Conservation (phyloP, 2,113 vertebrate species). For the Solea senegalensis region DNA sequence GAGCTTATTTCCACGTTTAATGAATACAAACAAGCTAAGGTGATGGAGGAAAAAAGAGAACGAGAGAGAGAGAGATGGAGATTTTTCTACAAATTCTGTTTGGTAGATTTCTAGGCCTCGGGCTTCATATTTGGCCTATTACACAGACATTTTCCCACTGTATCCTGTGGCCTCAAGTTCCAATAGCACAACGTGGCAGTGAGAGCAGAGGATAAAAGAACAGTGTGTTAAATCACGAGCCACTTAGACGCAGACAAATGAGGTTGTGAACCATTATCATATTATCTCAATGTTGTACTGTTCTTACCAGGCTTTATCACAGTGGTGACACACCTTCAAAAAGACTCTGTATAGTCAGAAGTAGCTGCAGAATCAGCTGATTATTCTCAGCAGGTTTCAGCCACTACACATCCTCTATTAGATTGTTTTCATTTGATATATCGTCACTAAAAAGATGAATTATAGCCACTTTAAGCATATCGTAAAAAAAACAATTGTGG, state of each 20-base stretch:
- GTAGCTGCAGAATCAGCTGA: no score
- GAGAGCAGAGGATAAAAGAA: neutral
- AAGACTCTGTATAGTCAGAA: no score
- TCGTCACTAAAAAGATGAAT: no score
- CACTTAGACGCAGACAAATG: neutral
- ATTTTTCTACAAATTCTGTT: slow-evolving; percentile 13
- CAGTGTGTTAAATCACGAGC: neutral
- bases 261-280: neutral
- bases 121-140: neutral
- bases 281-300: neutral
- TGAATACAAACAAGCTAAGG: slow-evolving; percentile 19
- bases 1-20: slow-evolving; percentile 21
- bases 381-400: no score
- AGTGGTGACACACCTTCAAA: no score
- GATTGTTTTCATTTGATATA: no score
- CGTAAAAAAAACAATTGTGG: no score
- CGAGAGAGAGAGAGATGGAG: slow-evolving; percentile 1
- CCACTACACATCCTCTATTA: no score
- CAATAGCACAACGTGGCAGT: neutral
- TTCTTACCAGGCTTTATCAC: no score
- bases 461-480: no score
- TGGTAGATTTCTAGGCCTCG: slow-evolving; percentile 25
- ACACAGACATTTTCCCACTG: slow-evolving; percentile 7
- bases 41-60: neutral
- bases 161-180: neutral